Evolutionary conservation across 1,140 invertebrate genomes (phyloP).

Genomic region (Drosophila obscura): DNA sequence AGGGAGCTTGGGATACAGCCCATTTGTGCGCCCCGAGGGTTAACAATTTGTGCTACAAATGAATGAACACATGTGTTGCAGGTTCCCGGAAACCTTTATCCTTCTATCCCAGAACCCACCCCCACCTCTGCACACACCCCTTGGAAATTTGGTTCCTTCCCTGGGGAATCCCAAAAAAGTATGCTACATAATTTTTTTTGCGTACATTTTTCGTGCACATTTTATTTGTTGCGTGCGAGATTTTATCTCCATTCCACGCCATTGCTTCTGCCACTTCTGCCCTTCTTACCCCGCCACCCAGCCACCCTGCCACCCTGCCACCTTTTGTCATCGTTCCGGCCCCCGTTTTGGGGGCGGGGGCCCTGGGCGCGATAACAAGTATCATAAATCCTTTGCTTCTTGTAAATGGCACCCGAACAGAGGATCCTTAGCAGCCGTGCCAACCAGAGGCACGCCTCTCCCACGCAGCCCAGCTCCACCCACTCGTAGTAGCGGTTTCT

Average conservation of each 20-base stretch:
- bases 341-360: conserved; percentile 22
- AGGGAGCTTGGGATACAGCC: conserved; percentile 28
- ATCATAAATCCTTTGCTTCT: conserved; percentile 77
- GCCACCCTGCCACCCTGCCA: conserved; percentile 25
- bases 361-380: conserved; percentile 75
- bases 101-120: background rate
- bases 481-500: conserved; percentile 46
- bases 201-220: conserved; percentile 22
- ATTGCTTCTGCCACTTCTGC: conserved; percentile 26
- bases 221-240: conserved; percentile 57
- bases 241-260: conserved; percentile 69
- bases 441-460: too few relatives aligned
- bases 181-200: conserved; percentile 40
- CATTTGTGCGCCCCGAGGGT: conserved; percentile 2
- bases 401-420: conserved; percentile 66
- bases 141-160: conserved; percentile 8
- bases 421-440: conserved; percentile 14
- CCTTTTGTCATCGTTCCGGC: conserved; percentile 76
- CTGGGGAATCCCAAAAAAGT: conserved; percentile 46
- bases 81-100: conserved; percentile 18
- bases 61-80: conserved; percentile 68
- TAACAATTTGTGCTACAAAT: conserved; percentile 52
- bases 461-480: background rate
- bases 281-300: conserved; percentile 12
- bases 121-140: too few relatives aligned